Evolutionary conservation across 2,113 vertebrate species (phyloP), one percentile per base, ranked within the genome.

Genomic region (Onychostoma macrolepis): DNA sequence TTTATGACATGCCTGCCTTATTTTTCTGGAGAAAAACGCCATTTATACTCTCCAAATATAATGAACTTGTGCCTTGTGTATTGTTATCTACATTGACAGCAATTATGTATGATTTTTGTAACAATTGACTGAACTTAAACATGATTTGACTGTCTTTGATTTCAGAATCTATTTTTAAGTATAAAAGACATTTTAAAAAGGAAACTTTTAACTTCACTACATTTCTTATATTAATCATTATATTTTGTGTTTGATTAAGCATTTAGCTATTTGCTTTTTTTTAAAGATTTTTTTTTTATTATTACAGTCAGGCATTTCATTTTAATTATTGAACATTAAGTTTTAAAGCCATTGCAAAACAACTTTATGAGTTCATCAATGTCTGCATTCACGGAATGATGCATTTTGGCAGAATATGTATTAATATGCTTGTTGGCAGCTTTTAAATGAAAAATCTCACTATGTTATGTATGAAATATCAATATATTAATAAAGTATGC

Each of bases 401-500:
- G 19, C 67, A 58, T 43, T 63, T 75, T 17, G 61, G 41, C 24
- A 65, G 50, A 76, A 38, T 48, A 74, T 83, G 26, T 36, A 30
- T 86, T 81, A 24, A 36, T 74, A 56, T 69, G 86, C 86, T 84
- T 87, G 30, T 30, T 83, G 53, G 41, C 53, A 76, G 61, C n/a
- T 41, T 74, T 26, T 24, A 72, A 63, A 50, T 48, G 21, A 43
- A n/a, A 56, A 36, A 78, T 24, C 5, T 77, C 61, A 83, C 80
- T 12, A 26, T 86, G 24, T 76, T 72, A 80, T 84, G 84, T 83
- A 21, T 38, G 45, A 30, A 63, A 36, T 58, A 56, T 85, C n/a
- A 36, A 26, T 81, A 71, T 85, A 86, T 78, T 24, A 90, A 84
- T 90, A 88, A 89, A 90, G 67, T 72, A 81, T 85, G 78, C 77